These are phyloP conservation scores for Elysia crispata DNA, from an alignment of 2,888 invertebrate species.

Conservation along the genomic window DNA sequence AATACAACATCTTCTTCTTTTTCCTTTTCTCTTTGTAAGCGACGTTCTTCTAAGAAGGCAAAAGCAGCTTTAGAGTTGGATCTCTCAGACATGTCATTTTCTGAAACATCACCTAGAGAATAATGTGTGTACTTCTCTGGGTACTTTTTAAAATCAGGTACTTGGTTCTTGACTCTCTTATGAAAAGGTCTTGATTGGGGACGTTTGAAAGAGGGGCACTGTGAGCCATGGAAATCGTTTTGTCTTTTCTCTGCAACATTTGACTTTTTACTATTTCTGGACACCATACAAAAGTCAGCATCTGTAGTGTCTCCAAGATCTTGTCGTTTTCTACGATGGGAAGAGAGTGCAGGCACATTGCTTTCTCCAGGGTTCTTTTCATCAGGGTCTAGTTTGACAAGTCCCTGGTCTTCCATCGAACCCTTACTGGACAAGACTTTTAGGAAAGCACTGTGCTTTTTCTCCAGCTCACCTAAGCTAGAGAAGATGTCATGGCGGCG, in stretches of 20 bases:
- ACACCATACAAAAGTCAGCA: constrained; percentile 10
- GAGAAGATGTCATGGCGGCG: constrained; percentile 48
- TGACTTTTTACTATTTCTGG: neutral
- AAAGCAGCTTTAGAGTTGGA: constrained; percentile 88
- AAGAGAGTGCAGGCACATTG: neutral
- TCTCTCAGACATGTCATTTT: constrained; percentile 87
- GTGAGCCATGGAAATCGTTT: neutral
- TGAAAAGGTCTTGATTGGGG: constrained; percentile 24
- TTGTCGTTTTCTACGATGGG: neutral
- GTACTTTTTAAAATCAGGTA: constrained; percentile 82
- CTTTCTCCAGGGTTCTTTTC: constrained; percentile 19
- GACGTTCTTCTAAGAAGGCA: constrained; percentile 84
- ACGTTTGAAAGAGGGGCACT: neutral
- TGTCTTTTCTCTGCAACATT: neutral
- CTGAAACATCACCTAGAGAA: constrained; percentile 86
- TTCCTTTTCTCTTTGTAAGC: constrained; percentile 54
- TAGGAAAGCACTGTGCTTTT: constrained; percentile 62
- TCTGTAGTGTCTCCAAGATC: constrained; percentile 27
- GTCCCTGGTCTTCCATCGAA: constrained; percentile 26
- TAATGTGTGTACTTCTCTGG: constrained; percentile 91
- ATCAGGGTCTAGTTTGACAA: constrained; percentile 47
- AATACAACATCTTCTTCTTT: constrained; percentile 56
- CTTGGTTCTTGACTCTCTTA: constrained; percentile 45
- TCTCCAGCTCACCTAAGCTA: constrained; percentile 56
- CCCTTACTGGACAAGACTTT: constrained; percentile 27